Conservation (phyloP, 2,113 vertebrate species). For the Cichladusa arquata region DNA sequence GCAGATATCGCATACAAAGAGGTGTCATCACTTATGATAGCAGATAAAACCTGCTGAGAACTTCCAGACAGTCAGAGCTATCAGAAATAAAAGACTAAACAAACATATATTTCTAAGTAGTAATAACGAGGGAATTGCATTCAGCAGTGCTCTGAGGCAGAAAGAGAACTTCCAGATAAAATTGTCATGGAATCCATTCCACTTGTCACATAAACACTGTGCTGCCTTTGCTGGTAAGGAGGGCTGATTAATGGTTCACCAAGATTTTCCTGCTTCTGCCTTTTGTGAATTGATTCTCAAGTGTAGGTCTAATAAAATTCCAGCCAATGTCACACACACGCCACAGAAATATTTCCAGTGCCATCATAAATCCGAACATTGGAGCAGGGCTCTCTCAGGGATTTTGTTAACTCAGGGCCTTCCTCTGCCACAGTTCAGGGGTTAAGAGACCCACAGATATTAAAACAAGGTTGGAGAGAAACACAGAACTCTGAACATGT, state of each 20-base stretch:
- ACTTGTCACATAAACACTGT: not conserved
- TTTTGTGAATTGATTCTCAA: conserved; percentile 26
- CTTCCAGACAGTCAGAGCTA: not conserved
- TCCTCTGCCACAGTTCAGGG: not conserved
- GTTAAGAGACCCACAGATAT: conserved; percentile 22
- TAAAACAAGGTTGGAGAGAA: conserved; percentile 6
- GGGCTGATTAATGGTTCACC: not conserved
- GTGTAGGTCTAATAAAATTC: not conserved
- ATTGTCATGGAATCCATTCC: not conserved
- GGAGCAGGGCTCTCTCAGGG: not conserved
- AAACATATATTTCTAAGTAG: not conserved
- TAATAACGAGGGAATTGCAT: not conserved
- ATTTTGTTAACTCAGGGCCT: not conserved
- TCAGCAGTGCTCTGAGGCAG: not conserved
- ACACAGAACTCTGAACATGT: conserved; percentile 54
- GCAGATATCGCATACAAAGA: rapidly evolving
- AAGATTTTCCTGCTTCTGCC: not conserved
- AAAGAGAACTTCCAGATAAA: not conserved
- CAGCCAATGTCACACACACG: not conserved
- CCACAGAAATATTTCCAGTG: not conserved
- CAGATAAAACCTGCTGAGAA: not conserved
- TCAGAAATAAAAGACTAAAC: not conserved
- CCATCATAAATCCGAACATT: not conserved
- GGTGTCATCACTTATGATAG: no score
- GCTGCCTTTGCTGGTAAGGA: not conserved